phyloP scores from a whole-genome alignment of 2,888 invertebrate genomes.

The Athetis lepigone region DNA sequence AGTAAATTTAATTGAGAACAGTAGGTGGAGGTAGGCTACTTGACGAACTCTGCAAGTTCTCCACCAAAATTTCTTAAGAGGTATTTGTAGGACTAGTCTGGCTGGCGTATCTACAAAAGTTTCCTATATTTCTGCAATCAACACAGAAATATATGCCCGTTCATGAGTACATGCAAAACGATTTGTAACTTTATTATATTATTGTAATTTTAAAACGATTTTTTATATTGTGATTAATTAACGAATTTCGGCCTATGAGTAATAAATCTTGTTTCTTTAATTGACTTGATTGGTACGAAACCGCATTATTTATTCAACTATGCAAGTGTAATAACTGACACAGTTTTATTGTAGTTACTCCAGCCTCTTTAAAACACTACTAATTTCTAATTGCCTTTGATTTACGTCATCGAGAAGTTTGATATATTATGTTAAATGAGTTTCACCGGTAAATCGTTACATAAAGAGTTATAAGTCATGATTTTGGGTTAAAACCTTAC shows the following conservation, averaged over 20 bases:
- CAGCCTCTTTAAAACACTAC: slow-evolving; percentile 20
- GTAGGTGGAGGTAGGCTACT: background rate
- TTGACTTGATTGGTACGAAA: slow-evolving; percentile 18
- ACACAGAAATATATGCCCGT: background rate
- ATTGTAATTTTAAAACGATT: background rate
- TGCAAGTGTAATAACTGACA: slow-evolving; percentile 23
- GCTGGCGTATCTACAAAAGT: background rate
- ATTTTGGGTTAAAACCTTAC: slow-evolving; percentile 34
- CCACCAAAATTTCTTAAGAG: too few relatives aligned
- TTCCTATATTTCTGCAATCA: background rate
- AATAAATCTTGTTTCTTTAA: slow-evolving; percentile 15
- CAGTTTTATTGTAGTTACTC: slow-evolving; percentile 29
- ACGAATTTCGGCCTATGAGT: background rate
- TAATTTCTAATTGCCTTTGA: slow-evolving; percentile 37
- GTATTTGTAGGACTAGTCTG: background rate
- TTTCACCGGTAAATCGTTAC: slow-evolving; percentile 44
- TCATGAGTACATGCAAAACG: background rate
- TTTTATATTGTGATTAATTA: background rate
- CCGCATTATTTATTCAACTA: slow-evolving; percentile 31
- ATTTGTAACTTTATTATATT: background rate
- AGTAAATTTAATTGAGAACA: too few relatives aligned
- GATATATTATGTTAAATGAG: slow-evolving; percentile 31
- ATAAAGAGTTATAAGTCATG: slow-evolving; percentile 38
- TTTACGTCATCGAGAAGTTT: slow-evolving; percentile 44
- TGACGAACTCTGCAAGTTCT: too few relatives aligned